Conservation (phyloP, 2,113 vertebrate species). For the Hymenochirus boettgeri region DNA sequence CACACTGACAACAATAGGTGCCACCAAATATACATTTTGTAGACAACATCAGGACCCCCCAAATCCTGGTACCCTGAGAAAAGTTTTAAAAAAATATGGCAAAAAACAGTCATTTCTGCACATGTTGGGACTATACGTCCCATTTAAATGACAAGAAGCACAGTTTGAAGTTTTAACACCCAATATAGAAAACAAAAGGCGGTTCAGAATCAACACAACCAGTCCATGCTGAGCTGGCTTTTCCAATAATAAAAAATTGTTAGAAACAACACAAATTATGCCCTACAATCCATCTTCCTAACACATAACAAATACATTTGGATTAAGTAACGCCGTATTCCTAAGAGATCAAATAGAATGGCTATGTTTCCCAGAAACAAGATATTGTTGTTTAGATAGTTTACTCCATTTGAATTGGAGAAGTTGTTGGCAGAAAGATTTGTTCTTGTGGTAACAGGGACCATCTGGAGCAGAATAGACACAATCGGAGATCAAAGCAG, state of each 20-base stretch:
- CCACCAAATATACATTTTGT: no score
- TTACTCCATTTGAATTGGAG: not conserved
- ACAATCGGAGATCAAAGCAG: no score
- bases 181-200: no score
- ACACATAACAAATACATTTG: not conserved
- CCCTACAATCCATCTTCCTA: not conserved
- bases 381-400: slow-evolving; percentile 2
- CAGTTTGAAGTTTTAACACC: no score
- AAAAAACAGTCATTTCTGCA: no score
- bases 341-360: not conserved
- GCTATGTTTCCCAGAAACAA: slow-evolving; percentile 13
- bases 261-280: not conserved
- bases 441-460: not conserved
- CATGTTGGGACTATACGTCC: no score
- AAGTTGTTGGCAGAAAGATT: slow-evolving; percentile 15
- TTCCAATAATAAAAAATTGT: not conserved
- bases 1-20: no score
- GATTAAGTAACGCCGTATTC: not conserved
- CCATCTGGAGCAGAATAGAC: slow-evolving; percentile 4
- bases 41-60: no score
- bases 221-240: not conserved
- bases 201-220: not conserved
- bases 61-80: no score
- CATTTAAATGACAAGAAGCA: no score
- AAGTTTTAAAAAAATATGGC: no score